Conservation (phyloP, 2,888 invertebrate species). For the Mythimna vitellina region DNA sequence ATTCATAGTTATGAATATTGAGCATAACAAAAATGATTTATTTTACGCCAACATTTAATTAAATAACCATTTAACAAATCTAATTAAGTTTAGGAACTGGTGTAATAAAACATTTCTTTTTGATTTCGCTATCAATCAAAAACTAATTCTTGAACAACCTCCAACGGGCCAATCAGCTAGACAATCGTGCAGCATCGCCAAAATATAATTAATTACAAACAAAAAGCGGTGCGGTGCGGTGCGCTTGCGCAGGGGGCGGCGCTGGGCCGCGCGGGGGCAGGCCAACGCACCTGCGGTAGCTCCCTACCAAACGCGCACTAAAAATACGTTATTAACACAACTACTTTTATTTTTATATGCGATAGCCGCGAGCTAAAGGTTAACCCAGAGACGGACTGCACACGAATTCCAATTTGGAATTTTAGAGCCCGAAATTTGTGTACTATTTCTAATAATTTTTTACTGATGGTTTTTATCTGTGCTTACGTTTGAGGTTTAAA, state of each 20-base stretch:
- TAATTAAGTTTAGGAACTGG: conserved; percentile 39
- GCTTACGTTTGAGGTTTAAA: neutral
- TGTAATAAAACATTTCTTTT: conserved; percentile 54
- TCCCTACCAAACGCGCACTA: conserved; percentile 78
- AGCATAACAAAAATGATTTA: conserved; percentile 44
- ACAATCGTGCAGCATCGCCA: conserved; percentile 59
- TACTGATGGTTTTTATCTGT: neutral
- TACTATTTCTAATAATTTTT: neutral
- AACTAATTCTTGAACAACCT: conserved; percentile 46
- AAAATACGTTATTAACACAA: conserved; percentile 88
- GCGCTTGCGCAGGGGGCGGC: conserved; percentile 65
- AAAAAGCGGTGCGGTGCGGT: conserved; percentile 43
- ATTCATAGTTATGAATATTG: conserved; percentile 29
- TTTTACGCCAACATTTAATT: conserved; percentile 49
- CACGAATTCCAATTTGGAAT: conserved; percentile 24
- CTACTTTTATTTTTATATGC: conserved; percentile 88
- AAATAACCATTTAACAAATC: conserved; percentile 51
- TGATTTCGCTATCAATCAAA: conserved; percentile 51
- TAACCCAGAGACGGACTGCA: conserved; percentile 79
- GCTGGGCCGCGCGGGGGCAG: conserved; percentile 71
- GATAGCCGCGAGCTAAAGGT: conserved; percentile 89
- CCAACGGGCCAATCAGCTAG: conserved; percentile 55
- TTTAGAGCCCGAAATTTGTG: conserved; percentile 21
- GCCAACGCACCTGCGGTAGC: conserved; percentile 83
- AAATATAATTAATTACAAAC: conserved; percentile 63